Percentiles rank a stretch among this genome's conserved stretches.
These are phyloP conservation scores for Drosophila macrospina DNA, from an alignment of 2,888 invertebrate genomes.

Conservation along the genomic window DNA sequence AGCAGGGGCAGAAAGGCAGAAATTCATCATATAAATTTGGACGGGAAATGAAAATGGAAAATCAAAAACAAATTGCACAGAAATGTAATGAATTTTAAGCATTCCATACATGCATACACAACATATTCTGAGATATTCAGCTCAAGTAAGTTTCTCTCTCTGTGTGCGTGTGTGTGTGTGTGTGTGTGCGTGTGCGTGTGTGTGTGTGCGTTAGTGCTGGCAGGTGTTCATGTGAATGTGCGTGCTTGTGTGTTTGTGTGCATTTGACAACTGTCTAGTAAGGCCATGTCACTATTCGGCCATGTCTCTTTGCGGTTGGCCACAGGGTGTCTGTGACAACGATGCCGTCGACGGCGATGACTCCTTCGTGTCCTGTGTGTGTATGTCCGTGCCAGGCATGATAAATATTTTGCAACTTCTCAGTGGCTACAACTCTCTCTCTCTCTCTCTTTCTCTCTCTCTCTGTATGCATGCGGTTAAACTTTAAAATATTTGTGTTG, in stretches of 20 bases:
- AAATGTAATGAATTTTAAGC: conserved; percentile 80
- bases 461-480: too few relatives aligned
- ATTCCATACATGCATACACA: conserved; percentile 64
- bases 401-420: conserved; percentile 78
- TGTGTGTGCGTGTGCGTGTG: conserved; percentile 20
- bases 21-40: conserved; percentile 61
- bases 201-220: conserved; percentile 17
- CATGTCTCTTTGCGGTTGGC: conserved; percentile 80
- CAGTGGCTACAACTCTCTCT: conserved; percentile 46
- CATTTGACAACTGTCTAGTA: conserved; percentile 77
- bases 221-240: neutral
- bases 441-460: too few relatives aligned
- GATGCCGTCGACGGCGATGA: conserved; percentile 49
- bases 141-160: conserved; percentile 25
- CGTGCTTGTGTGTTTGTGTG: conserved; percentile 42
- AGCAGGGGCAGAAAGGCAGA: neutral
- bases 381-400: conserved; percentile 75
- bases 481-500: conserved; percentile 77
- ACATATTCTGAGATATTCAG: conserved; percentile 38
- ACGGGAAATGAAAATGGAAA: conserved; percentile 75
- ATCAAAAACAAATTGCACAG: conserved; percentile 78
- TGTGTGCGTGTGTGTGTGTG: conserved; percentile 18
- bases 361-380: conserved; percentile 36
- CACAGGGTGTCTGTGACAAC: conserved; percentile 78
- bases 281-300: conserved; percentile 77